Percentiles rank a stretch among this genome's conserved stretches.
Evolutionary conservation across 2,113 vertebrate genomes (phyloP).

Genomic region (Heterotilapia buettikoferi): DNA sequence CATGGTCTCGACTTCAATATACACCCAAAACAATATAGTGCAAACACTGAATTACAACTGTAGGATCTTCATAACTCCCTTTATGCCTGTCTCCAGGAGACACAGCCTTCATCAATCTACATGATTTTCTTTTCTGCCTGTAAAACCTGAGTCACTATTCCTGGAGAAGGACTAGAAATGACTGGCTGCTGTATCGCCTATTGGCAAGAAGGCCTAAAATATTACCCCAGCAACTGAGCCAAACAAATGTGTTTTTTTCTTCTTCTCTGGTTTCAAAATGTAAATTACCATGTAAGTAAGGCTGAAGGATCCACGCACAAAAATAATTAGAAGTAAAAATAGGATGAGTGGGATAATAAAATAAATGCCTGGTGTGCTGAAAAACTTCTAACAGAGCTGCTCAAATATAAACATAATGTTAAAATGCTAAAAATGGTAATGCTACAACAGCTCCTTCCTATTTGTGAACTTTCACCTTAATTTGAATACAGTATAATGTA

Average conservation of each 20-base stretch:
- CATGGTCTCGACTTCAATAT: neutral
- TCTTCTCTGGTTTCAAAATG: neutral
- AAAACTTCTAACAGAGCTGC: neutral
- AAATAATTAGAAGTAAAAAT: constrained; percentile 22
- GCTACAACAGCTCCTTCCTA: neutral
- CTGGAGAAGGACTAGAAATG: constrained; percentile 10
- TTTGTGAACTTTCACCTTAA: neutral
- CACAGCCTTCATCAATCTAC: neutral
- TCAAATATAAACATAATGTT: neutral
- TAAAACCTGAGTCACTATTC: constrained; percentile 43
- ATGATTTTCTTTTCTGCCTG: neutral
- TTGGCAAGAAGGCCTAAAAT: constrained; percentile 4
- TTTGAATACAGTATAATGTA: neutral
- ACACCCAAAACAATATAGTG: neutral
- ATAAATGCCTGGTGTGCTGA: neutral
- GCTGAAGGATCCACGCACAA: neutral
- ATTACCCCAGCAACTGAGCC: constrained; percentile 6
- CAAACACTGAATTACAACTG: neutral
- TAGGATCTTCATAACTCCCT: neutral
- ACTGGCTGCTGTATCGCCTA: neutral
- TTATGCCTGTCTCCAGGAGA: neutral
- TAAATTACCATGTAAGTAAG: neutral
- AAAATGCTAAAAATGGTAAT: neutral
- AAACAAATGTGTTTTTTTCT: neutral
- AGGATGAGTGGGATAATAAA: neutral